Base-by-base conservation (phyloP, 2,888 invertebrate species). In the Omphaloscelis lunosa region DNA sequence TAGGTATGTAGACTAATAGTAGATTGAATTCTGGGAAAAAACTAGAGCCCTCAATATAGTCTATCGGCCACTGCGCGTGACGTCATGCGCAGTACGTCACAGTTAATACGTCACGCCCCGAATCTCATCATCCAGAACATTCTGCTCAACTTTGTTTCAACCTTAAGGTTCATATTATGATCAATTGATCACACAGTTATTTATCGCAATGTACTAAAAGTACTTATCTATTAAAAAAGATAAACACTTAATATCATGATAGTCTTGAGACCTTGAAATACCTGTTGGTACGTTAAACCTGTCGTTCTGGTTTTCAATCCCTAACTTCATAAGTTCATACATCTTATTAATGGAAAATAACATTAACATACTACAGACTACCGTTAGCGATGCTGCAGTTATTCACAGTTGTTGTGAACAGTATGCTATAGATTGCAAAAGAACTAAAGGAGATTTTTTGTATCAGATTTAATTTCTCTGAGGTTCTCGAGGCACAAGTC, bases 1-100 rank as follows among this genome's bases (percentile, higher is more conserved):
- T 65, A 11, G 8, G n/a, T 68, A n/a, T 23, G 29, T 12, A 68
- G n/a, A n/a, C 59, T 34, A 11, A 62, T 62, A 61, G 51, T 59
- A 74, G 51, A 59, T 56, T 69, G 27, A 15, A 61, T 80, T 77
- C 73, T 76, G 48, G 62, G 71, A 73, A 85, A 34, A 77, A 71
- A 72, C 67, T 70, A 66, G 29, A 70, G 81, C 65, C 67, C 86
- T 66, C 81, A 88, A 83, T 74, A 77, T 82, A 75, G 83, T 59
- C 51, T 45, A 74, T 72, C 69, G 68, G 63, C 72, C 62, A 82
- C 45, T 87, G 88, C 89, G 87, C 87, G 88, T 91, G 91, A 93
- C 93, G 93, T 93, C 92, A 92, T 92, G 91, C 93, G 91, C 92
- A 91, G 90, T 89, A 90, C 92, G 92, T 93, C 93, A 93, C 87